Conservation (phyloP, 2,888 invertebrate genomes). For the Trimorus sp. region DNA sequence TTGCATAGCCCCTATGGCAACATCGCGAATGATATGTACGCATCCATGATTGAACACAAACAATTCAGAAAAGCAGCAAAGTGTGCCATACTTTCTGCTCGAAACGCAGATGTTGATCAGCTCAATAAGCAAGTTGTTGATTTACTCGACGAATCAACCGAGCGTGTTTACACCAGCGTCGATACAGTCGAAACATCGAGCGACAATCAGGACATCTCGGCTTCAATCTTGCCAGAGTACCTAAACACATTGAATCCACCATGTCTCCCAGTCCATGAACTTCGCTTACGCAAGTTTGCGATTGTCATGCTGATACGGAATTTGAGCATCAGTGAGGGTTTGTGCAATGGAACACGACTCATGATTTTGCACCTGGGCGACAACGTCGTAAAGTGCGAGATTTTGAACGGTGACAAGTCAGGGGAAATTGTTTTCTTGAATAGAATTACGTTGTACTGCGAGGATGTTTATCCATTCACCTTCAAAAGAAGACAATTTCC, state of each 20-base stretch:
- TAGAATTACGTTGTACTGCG: not conserved
- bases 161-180: not conserved
- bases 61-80: not conserved
- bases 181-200: not conserved
- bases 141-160: not conserved
- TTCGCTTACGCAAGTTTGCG: not conserved
- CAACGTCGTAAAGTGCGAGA: too few species aligned
- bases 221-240: not conserved
- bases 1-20: too few species aligned
- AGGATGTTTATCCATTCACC: too few species aligned
- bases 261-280: not conserved
- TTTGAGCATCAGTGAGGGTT: slow-evolving; percentile 4
- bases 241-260: slow-evolving; percentile 1
- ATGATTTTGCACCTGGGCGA: not conserved
- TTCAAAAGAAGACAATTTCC: not conserved
- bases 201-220: not conserved
- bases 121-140: not conserved
- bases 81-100: slow-evolving; percentile 2
- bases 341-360: not conserved
- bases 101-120: not conserved
- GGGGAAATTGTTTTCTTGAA: slow-evolving; percentile 1
- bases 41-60: not conserved
- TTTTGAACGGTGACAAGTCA: too few species aligned
- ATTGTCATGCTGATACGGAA: not conserved
- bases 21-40: not conserved